Conservation (phyloP, 2,797 vertebrate species). For the Philypnodon macrostomus region DNA sequence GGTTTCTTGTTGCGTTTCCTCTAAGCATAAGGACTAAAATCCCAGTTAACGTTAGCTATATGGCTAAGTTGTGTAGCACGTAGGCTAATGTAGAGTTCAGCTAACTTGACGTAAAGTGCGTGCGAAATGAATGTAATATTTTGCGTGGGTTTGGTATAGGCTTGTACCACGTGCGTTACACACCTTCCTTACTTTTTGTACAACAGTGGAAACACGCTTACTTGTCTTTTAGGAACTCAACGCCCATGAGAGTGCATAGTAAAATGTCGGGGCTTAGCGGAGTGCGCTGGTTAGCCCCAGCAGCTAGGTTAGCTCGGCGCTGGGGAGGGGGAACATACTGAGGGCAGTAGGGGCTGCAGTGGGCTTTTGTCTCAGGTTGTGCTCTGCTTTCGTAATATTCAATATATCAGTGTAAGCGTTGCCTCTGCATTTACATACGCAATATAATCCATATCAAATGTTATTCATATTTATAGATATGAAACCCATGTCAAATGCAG, state of each 20-base stretch:
- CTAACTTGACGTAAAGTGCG: conserved; percentile 74
- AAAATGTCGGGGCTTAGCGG: conserved; percentile 63
- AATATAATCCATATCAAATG: background rate
- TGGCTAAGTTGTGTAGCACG: conserved; percentile 58
- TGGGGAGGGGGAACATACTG: conserved; percentile 58
- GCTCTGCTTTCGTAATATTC: conserved; percentile 25
- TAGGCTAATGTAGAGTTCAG: conserved; percentile 50
- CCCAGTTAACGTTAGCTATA: conserved; percentile 62
- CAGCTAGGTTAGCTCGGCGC: conserved; percentile 52
- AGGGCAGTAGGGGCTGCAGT: conserved; percentile 69
- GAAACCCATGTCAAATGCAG: too few relatives aligned
- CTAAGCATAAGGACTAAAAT: conserved; percentile 34
- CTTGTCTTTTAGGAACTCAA: background rate
- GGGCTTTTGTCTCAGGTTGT: conserved; percentile 78
- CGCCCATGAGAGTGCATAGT: conserved; percentile 16
- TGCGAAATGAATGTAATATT: conserved; percentile 65
- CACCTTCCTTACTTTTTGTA: conserved; percentile 27
- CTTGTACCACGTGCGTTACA: conserved; percentile 65
- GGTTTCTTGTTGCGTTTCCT: conserved; percentile 33
- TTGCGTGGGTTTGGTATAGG: conserved; percentile 53
- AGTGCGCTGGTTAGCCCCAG: conserved; percentile 45
- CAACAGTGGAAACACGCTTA: background rate
- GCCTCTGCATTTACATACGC: background rate
- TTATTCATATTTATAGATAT: too few relatives aligned
- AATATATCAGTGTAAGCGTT: conserved; percentile 25